Evolutionary conservation across 1,140 invertebrate species (phyloP).

Genomic region (Caenorhabditis remanei): DNA sequence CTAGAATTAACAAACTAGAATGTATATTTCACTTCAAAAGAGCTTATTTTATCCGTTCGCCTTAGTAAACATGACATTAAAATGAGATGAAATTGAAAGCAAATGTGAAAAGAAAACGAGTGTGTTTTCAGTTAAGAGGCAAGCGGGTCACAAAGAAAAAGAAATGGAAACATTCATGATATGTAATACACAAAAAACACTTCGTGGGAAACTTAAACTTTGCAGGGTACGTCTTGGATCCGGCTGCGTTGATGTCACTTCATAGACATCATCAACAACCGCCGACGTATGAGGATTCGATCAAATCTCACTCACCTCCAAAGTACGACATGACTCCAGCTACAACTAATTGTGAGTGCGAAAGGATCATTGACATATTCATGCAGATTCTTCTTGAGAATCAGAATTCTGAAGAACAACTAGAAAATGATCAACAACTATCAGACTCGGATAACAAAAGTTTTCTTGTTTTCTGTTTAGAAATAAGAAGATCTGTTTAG

Average conservation of each 20-base stretch:
- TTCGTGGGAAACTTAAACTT: background rate
- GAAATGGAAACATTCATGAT: background rate
- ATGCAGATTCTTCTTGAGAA: background rate
- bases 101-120: constrained; percentile 33
- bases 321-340: constrained; percentile 43
- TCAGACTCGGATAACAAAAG: no score
- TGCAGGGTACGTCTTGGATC: constrained; percentile 43
- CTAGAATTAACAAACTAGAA: background rate
- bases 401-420: background rate
- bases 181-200: background rate
- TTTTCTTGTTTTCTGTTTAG: no score
- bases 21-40: background rate
- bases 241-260: constrained; percentile 30
- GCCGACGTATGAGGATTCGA: constrained; percentile 41
- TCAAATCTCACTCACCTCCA: constrained; percentile 38
- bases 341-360: constrained; percentile 50
- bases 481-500: no score
- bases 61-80: constrained; percentile 13
- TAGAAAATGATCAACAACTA: background rate
- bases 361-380: background rate
- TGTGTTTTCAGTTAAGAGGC: background rate
- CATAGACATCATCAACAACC: constrained; percentile 38
- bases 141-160: constrained; percentile 3
- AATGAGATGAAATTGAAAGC: constrained; percentile 43
- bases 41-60: background rate